Conservation (phyloP, 1,140 invertebrate genomes). For the Sipha flava region DNA sequence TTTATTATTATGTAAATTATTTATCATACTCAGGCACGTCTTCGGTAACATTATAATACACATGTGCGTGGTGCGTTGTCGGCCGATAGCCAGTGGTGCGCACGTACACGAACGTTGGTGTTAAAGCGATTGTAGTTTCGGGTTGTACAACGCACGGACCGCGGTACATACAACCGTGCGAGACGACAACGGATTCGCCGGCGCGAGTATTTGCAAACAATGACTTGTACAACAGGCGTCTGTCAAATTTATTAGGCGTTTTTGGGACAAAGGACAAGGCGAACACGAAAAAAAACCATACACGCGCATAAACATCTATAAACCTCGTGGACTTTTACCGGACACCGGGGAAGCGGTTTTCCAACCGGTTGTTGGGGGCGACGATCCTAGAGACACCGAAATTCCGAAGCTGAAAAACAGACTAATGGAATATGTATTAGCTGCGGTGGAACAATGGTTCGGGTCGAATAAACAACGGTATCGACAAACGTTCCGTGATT, state of each 20-base stretch:
- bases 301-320: neutral
- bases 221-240: slow-evolving; percentile 31
- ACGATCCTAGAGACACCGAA: neutral
- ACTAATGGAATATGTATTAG: slow-evolving; percentile 26
- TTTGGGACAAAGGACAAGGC: slow-evolving; percentile 20
- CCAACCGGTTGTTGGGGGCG: neutral
- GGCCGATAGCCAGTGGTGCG: too few relatives aligned
- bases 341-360: neutral
- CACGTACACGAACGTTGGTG: too few relatives aligned
- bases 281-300: neutral
- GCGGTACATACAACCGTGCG: neutral
- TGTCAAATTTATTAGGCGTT: slow-evolving; percentile 32
- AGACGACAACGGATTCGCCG: neutral
- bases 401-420: slow-evolving; percentile 18
- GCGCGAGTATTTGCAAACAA: slow-evolving; percentile 19
- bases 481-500: neutral
- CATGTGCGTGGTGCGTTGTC: too few relatives aligned
- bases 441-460: neutral
- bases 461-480: neutral
- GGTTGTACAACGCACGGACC: neutral
- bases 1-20: too few relatives aligned
- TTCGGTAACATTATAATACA: too few relatives aligned
- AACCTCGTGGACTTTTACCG: too few relatives aligned
- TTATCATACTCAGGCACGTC: too few relatives aligned
- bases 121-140: neutral